These are phyloP conservation scores for Seira musarum DNA, from an alignment of 2,888 invertebrate genomes.

Conservation along the genomic window DNA sequence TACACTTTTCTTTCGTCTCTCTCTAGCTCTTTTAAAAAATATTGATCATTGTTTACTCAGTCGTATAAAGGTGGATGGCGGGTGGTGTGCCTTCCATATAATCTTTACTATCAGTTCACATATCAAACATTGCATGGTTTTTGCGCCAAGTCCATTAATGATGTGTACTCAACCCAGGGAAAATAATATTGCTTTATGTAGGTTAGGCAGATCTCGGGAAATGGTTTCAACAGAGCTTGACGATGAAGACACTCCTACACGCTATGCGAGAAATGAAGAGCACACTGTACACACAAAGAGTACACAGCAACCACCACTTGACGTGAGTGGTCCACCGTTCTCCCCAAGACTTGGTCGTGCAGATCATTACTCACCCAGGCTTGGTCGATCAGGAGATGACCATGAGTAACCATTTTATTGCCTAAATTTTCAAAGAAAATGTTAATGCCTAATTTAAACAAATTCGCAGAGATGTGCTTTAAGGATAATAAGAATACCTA, in stretches of 20 bases:
- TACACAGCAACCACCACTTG: constrained; percentile 35
- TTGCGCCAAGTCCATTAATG: neutral
- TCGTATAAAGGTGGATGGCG: neutral
- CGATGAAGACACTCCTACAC: constrained; percentile 51
- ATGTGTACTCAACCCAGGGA: neutral
- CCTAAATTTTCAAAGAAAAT: too few species aligned
- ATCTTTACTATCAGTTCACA: neutral
- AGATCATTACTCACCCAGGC: constrained; percentile 56
- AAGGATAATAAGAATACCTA: too few species aligned
- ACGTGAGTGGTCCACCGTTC: constrained; percentile 46
- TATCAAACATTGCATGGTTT: neutral
- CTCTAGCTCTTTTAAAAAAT: too few species aligned
- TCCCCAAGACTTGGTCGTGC: constrained; percentile 51
- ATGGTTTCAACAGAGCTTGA: constrained; percentile 58
- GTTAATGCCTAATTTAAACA: too few species aligned
- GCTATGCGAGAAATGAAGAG: constrained; percentile 33
- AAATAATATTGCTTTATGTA: constrained; percentile 8
- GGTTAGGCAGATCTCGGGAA: constrained; percentile 61
- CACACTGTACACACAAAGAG: constrained; percentile 37
- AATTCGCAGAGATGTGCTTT: too few species aligned
- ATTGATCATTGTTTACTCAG: neutral
- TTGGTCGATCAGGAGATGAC: constrained; percentile 54
- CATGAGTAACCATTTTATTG: constrained; percentile 29
- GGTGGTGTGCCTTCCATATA: neutral
- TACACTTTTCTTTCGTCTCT: too few species aligned